Evolutionary conservation across 2,888 invertebrate genomes (phyloP).

Genomic region (Drosophila eohydei): DNA sequence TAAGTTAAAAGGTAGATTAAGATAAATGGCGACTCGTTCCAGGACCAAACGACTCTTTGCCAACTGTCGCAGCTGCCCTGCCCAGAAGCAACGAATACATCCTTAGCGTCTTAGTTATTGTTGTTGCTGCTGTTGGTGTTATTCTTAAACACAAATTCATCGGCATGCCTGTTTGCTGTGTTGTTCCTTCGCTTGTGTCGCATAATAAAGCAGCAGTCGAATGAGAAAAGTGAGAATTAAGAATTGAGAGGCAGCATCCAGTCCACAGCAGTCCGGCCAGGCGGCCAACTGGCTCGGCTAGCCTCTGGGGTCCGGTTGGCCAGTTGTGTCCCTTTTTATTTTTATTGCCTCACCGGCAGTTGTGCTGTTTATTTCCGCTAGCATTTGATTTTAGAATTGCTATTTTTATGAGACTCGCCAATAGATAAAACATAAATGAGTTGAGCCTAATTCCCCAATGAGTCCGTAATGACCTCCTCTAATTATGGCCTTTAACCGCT

Average conservation of each 20-base stretch:
- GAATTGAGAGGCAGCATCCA: conserved; percentile 20
- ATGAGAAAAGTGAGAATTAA: conserved; percentile 32
- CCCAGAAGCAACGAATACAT: conserved; percentile 11
- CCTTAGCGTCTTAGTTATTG: conserved; percentile 1
- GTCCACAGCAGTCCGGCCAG: not conserved
- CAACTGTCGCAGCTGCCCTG: conserved; percentile 38
- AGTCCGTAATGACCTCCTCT: conserved; percentile 18
- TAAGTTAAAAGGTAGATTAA: conserved; percentile 82
- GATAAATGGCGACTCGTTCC: conserved; percentile 79
- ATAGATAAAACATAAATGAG: conserved; percentile 62
- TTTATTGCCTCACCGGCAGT: conserved; percentile 78
- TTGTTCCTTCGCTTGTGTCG: conserved; percentile 76
- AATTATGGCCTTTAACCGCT: conserved; percentile 14
- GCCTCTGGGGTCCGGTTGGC: conserved; percentile 72
- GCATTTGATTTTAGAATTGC: conserved; percentile 74
- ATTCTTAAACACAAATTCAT: conserved; percentile 77
- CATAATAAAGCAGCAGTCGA: conserved; percentile 74
- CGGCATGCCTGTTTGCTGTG: conserved; percentile 60
- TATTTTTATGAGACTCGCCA: conserved; percentile 59
- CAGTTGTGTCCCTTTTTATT: conserved; percentile 74
- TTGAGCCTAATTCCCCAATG: conserved; percentile 24
- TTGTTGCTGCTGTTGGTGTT: conserved; percentile 24
- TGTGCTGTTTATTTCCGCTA: conserved; percentile 70
- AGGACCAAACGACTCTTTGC: conserved; percentile 42
- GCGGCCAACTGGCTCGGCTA: conserved; percentile 9